Evolutionary conservation across 2,797 vertebrate species (phyloP), one percentile per base, ranked within the genome.

Genomic region (Sarcoramphus papa): DNA sequence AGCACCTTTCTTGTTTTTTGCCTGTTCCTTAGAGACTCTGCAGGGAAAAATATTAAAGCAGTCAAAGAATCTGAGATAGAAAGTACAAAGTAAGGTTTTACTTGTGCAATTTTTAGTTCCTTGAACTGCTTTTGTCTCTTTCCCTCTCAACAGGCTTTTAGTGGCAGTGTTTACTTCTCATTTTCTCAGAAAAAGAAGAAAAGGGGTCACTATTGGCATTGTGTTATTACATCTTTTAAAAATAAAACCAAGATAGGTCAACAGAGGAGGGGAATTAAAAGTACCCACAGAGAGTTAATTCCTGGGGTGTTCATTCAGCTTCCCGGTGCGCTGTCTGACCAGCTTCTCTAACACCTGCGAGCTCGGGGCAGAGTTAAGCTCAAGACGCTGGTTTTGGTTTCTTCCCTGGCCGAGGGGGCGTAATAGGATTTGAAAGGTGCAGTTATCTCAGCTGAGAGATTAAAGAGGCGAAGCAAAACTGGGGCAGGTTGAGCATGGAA

Each of bases 271-370:
- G 17, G 51, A 37, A 43, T 84, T 63, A 75, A 64, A 22, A 64
- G 54, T 92, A 18, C 50, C 69, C 20, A 5, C 0, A 5, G 35
- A 24, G 31, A 27, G 22, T 31, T 16, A 12, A 35, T 54, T 83
- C 33, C 30, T 60, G 69, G 73, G 22, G 13, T 60, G 41, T 24
- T 70, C 27, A 5, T 70, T 70, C 69, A 43, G 12, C 64, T 37
- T 37, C 43, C 35, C 1, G 2, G 35, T 25, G n/a, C 2, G 1
- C 28, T 40, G 4, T 31, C 57, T 83, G 59, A 64, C 2, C 79
- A 76, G 27, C 13, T 47, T 14, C 63, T 75, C 40, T 9, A 6
- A 5, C 3, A 7, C 47, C 57, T 50, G 30, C 0, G 0, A 60
- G 17, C 33, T 22, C 2, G 0, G 57, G 37, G 15, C 41, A 62